Evolutionary conservation across 2,888 invertebrate genomes (phyloP).

Genomic region (Punctoribates punctum): DNA sequence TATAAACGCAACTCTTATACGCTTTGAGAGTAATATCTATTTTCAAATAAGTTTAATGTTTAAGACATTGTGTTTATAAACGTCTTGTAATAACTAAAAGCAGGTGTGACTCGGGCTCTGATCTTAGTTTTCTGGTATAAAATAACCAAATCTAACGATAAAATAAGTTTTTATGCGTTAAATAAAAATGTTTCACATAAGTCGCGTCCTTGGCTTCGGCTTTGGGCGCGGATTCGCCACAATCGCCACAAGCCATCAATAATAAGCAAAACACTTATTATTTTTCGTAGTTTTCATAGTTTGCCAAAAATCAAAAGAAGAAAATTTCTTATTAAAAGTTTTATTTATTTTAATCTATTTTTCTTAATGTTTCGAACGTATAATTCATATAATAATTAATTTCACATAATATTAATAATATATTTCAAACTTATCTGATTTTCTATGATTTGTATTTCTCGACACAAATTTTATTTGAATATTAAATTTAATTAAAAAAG

Average conservation of each 20-base stretch:
- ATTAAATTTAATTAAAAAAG: too few species aligned
- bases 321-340: not conserved
- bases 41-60: not conserved
- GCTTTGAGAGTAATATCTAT: not conserved
- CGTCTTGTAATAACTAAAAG: not conserved
- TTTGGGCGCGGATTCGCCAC: constrained; percentile 12
- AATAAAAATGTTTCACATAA: constrained; percentile 11
- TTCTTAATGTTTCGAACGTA: too few species aligned
- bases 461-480: too few species aligned
- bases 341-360: too few species aligned
- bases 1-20: not conserved
- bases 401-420: not conserved
- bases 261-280: not conserved
- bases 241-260: not conserved
- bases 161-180: not conserved
- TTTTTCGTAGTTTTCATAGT: not conserved
- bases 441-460: too few species aligned
- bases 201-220: not conserved
- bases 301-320: not conserved
- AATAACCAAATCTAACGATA: constrained; percentile 10
- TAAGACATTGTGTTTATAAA: not conserved
- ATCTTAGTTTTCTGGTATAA: not conserved
- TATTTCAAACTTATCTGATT: too few species aligned
- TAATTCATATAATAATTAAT: not conserved
- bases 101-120: constrained; percentile 1